Base-by-base conservation (phyloP, 2,113 vertebrate genomes). In the Neofelis nebulosa region DNA sequence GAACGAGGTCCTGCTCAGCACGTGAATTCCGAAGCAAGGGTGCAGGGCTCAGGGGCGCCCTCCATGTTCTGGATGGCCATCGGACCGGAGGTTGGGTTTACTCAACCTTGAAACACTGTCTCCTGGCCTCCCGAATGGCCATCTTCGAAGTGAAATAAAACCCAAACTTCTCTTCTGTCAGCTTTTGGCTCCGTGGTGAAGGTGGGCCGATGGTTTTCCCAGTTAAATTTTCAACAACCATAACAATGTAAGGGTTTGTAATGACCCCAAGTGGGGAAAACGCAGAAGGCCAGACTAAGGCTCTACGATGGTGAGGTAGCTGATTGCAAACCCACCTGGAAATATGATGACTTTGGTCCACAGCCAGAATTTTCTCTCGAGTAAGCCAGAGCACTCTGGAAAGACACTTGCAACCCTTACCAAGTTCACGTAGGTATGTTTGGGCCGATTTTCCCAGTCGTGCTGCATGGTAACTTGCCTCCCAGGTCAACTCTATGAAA, bases 41-140 rank as follows among this genome's bases (percentile, higher is more conserved):
- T 1, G 8, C 19, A 5, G 50, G 21, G 18, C 81, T 61, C 1
- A 0, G 31, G 27, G 11, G 4, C n/a, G 15, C 55, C 27, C 4
- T 4, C 1, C n/a, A 45, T 4, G 0, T 1, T 19, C 27, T 12
- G 18, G n/a, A 23, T 1, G 3, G 63, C 27, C 0, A 1, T 57
- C 23, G 1, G 12, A 21, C 7, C 3, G 55, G 38, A 36, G 4
- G 31, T 12, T 0, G 0, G 6, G 27, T 11, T 21, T 27, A 14
- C 38, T 13, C 31, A 45, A 1, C 38, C 9, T 19, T 4, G 52
- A 31, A 52, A 52, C 12, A 8, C 16, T 0, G 29, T 55, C 38
- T 91, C 27, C 52, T 84, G 23, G 76, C 31, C 41, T 38, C 41
- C 8, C 12, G 71, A 25, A 25, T 36, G 45, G 12, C 27, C 11